Conservation (phyloP, 2,888 invertebrate species). For the Spodoptera picta region DNA sequence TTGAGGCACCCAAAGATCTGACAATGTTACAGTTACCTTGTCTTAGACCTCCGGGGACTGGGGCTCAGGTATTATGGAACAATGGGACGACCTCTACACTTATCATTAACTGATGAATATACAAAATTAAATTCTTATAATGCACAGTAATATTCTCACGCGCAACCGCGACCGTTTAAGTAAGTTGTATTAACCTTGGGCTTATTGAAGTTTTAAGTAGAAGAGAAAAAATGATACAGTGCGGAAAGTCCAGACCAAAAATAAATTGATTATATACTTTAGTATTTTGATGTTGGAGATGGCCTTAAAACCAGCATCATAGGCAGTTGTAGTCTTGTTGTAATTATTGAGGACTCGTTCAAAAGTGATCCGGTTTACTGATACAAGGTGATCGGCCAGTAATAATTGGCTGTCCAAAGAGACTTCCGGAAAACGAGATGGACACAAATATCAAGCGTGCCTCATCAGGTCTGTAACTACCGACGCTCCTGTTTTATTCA, state of each 20-base stretch:
- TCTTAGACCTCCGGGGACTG: constrained; percentile 72
- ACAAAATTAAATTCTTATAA: constrained; percentile 75
- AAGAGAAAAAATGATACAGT: constrained; percentile 47
- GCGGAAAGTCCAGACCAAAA: constrained; percentile 50
- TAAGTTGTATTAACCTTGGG: constrained; percentile 67
- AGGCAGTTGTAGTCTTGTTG: constrained; percentile 60
- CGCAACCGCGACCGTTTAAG: constrained; percentile 68
- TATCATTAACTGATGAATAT: constrained; percentile 77
- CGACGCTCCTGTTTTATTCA: constrained; percentile 30
- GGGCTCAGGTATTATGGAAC: constrained; percentile 69
- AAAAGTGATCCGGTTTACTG: constrained; percentile 70
- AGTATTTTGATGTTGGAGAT: constrained; percentile 42
- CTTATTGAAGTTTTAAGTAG: constrained; percentile 56
- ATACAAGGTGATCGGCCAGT: constrained; percentile 73
- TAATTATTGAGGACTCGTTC: constrained; percentile 61
- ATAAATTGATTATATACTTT: constrained; percentile 47
- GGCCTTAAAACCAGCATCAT: constrained; percentile 69
- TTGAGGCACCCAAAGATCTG: constrained; percentile 55
- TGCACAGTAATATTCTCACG: constrained; percentile 77
- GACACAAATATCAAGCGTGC: constrained; percentile 6
- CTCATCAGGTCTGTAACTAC: constrained; percentile 15
- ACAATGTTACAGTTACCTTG: constrained; percentile 81
- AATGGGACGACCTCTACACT: constrained; percentile 79
- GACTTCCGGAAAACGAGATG: constrained; percentile 64
- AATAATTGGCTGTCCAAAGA: constrained; percentile 52